A percentile compares a stretch with the other conserved stretches of the same genome.
Conservation (phyloP, 2,113 vertebrate species). For the Tringa solitaria region DNA sequence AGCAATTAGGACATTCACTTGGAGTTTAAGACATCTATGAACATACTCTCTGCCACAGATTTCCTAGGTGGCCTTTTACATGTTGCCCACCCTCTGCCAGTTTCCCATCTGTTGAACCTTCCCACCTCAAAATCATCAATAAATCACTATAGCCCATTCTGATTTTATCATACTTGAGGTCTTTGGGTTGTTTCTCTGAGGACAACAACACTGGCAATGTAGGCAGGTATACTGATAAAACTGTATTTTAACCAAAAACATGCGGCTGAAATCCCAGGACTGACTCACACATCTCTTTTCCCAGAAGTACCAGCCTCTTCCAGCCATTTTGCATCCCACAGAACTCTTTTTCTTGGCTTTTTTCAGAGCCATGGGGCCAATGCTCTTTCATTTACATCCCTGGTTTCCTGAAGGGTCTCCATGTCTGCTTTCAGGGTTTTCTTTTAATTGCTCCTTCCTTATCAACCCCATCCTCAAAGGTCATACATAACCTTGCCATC, state of each 20-base stretch:
- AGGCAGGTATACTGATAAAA: not conserved
- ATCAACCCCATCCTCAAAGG: not conserved
- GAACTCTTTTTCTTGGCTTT: not conserved
- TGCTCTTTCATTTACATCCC: not conserved
- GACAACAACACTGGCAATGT: not conserved
- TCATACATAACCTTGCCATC: not conserved
- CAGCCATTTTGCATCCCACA: not conserved
- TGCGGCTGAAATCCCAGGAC: not conserved
- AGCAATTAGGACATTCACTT: not conserved
- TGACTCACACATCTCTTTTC: not conserved
- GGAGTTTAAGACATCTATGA: not conserved
- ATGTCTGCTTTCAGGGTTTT: constrained; percentile 1
- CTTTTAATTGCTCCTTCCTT: constrained; percentile 42
- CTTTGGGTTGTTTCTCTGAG: not conserved
- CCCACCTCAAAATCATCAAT: not conserved
- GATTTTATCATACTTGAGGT: not conserved
- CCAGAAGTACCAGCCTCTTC: not conserved
- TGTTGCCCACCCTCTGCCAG: not conserved
- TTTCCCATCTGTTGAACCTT: not conserved
- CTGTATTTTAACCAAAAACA: not conserved
- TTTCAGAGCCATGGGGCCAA: not conserved
- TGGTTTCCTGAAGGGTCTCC: not conserved
- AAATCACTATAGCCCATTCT: not conserved
- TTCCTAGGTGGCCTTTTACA: not conserved
- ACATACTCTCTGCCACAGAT: not conserved